Base-by-base conservation (phyloP, 64 coral and sea anemone genomes). In the Catalaphyllia jardinei region DNA sequence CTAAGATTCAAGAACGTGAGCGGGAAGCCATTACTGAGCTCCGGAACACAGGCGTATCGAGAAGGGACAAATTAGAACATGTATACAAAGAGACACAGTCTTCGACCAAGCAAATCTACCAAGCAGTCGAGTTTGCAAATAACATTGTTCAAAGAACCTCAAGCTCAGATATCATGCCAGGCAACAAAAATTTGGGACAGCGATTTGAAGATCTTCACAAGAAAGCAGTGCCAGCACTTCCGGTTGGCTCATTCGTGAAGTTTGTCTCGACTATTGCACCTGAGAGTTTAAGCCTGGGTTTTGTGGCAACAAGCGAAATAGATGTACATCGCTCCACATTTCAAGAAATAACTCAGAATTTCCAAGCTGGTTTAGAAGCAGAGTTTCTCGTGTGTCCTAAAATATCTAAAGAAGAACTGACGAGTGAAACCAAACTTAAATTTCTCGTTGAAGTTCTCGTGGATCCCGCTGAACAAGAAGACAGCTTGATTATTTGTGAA, bases 131-230 rank as follows among this genome's bases (percentile, higher is more conserved):
- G 77, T 79, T 79, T 60, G 51, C 77, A 24, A 29, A 10, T 25
- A 79, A 28, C 24, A 20, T 79, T 51, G 50, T 79, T 79, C 50
- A 79, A 16, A 57, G 52, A n/a, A 79, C 51, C 51, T 79, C 77
- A 29, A 79, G 77, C 14, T 25, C 50, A 15, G 77, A 79, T 79
- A 79, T 79, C 27, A 59, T 79, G 52, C 50, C 15, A 79, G 30
- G 12, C 77, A 79, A 79, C 13, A 27, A 28, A 24, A 57, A 24
- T 11, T 57, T 79, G 51, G n/a, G 29, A 29, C 49, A 79, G 24
- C 77, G 77, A 15, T 79, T 79, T 57, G 52, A 79, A 59, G 49
- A 79, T 79, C 51, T 79, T 2, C 59, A 79, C 8, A 79, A 57
- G 27, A 12, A 24, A 24, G 19, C 75, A 54, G 9, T 60, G 0